Percentiles rank a stretch among this genome's conserved stretches.
These are phyloP conservation scores for Mizuhopecten yessoensis DNA, from an alignment of 1,140 invertebrate genomes.

Conservation along the genomic window DNA sequence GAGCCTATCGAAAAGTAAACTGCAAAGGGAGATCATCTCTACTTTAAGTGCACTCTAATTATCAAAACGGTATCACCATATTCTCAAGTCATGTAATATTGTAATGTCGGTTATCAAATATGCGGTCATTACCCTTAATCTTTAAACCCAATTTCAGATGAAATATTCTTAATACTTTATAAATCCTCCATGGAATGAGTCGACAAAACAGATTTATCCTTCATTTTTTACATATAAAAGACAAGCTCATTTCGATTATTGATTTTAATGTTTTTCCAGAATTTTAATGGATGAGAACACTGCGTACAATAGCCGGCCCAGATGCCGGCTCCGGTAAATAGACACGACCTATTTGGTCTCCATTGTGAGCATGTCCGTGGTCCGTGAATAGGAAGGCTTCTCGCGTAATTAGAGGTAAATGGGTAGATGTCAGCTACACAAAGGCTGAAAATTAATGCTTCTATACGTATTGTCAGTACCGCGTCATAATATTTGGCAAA, in stretches of 20 bases:
- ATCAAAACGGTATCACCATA: too few relatives aligned
- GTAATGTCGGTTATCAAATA: background rate
- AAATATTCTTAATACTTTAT: background rate
- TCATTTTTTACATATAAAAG: background rate
- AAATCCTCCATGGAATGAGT: background rate
- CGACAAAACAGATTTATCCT: background rate
- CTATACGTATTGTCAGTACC: background rate
- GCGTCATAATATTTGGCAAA: slow-evolving; percentile 38
- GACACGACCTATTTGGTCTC: background rate
- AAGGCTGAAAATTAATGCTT: slow-evolving; percentile 19
- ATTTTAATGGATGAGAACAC: slow-evolving; percentile 19
- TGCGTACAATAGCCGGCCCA: background rate
- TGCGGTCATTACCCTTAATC: background rate
- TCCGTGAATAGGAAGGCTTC: background rate
- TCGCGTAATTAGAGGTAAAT: slow-evolving; percentile 15
- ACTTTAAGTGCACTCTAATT: too few relatives aligned
- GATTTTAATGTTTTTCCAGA: background rate
- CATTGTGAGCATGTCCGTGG: background rate
- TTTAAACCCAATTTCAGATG: background rate
- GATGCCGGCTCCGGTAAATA: background rate
- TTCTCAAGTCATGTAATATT: too few relatives aligned
- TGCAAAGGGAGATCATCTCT: too few relatives aligned
- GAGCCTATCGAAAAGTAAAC: too few relatives aligned
- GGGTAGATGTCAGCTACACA: background rate
- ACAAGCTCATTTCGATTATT: slow-evolving; percentile 19